Evolutionary conservation across 64 coral and sea anemone species (phyloP).

Genomic region (Cladopsammia gracilis): DNA sequence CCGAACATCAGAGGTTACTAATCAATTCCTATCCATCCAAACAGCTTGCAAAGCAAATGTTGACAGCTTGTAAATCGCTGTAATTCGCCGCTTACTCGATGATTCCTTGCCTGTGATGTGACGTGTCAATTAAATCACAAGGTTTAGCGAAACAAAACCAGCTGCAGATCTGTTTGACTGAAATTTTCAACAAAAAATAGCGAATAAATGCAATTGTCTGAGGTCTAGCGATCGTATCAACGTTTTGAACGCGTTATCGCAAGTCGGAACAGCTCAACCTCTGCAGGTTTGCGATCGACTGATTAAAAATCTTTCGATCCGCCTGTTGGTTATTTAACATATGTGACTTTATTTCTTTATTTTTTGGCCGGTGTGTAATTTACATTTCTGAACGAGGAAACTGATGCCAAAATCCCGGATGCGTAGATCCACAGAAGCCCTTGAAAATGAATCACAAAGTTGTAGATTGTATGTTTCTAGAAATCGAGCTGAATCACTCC

Average conservation of each 20-base stretch:
- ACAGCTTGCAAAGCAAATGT: not conserved
- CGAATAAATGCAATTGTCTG: not conserved
- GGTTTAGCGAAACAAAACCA: conserved; percentile 1
- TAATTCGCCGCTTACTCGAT: conserved; percentile 40
- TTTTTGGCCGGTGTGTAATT: not conserved
- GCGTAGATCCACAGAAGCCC: too few relatives aligned
- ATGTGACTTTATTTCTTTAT: not conserved
- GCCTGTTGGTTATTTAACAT: conserved; percentile 13
- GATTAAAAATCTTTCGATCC: not conserved
- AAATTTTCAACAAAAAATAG: not conserved
- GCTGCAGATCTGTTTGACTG: not conserved
- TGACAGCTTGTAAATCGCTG: conserved; percentile 38
- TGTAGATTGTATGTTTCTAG: too few relatives aligned
- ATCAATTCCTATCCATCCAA: not conserved
- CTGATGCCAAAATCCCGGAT: conserved; percentile 18
- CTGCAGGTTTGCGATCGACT: not conserved
- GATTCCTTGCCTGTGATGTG: not conserved
- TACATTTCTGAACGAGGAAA: not conserved
- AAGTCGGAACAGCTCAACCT: not conserved
- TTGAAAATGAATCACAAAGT: not conserved
- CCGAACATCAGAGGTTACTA: not conserved
- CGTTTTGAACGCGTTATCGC: not conserved
- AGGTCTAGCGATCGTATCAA: not conserved
- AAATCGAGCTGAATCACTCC: too few relatives aligned
- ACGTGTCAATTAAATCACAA: conserved; percentile 25